phyloP scores from a whole-genome alignment of 1,140 invertebrate genomes.

The Ceratina australensis region DNA sequence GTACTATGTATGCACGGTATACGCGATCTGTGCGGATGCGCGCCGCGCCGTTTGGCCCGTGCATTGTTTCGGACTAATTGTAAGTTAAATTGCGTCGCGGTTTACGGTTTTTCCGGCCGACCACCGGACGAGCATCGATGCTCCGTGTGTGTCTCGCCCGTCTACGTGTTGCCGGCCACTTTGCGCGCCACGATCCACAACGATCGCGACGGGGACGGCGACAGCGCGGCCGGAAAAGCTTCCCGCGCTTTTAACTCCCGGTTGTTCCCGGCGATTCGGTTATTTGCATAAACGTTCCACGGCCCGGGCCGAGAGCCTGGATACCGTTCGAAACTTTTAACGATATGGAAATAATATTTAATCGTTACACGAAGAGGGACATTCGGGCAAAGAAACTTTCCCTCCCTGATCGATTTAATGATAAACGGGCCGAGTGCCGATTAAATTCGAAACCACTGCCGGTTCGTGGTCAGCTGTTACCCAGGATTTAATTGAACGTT shows the following conservation, averaged over 20 bases:
- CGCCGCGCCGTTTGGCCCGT: too few relatives aligned
- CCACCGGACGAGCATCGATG: constrained; percentile 41
- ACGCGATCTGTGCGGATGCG: too few relatives aligned
- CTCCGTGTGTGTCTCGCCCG: constrained; percentile 14
- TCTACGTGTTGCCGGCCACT: constrained; percentile 8
- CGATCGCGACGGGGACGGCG: background rate
- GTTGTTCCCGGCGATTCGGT: background rate
- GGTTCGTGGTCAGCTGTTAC: background rate
- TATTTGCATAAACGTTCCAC: constrained; percentile 28
- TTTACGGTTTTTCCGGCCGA: constrained; percentile 51
- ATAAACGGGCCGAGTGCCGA: background rate
- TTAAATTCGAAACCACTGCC: background rate
- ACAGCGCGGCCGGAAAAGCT: background rate
- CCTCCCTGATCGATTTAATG: constrained; percentile 10
- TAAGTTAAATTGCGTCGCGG: constrained; percentile 60
- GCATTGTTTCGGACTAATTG: constrained; percentile 28
- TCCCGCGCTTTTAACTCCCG: background rate
- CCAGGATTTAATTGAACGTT: background rate
- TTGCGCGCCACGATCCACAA: background rate
- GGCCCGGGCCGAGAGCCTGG: background rate
- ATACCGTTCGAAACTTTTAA: constrained; percentile 28
- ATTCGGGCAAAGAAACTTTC: background rate
- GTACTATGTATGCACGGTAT: too few relatives aligned
- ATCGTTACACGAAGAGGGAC: constrained; percentile 7
- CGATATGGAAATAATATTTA: constrained; percentile 39